These are phyloP conservation scores for Bombus waltoni DNA, from an alignment of 1,140 invertebrate genomes.

Conservation along the genomic window DNA sequence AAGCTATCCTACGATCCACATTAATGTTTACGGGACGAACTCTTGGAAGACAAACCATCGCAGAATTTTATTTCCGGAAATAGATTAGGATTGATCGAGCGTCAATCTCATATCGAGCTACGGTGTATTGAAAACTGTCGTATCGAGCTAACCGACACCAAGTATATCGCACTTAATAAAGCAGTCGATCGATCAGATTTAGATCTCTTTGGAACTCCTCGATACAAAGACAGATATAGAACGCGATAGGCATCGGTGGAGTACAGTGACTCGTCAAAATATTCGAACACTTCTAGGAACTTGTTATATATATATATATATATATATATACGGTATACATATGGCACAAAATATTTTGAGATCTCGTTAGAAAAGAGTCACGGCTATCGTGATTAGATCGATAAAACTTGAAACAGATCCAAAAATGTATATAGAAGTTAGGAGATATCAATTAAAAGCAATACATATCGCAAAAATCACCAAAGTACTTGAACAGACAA, in stretches of 20 bases:
- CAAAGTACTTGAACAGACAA: too few species aligned
- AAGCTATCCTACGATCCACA: neutral
- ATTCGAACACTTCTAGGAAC: too few species aligned
- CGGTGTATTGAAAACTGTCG: neutral
- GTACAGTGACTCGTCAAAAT: too few species aligned
- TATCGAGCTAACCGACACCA: neutral
- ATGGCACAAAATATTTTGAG: too few species aligned
- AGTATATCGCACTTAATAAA: conserved; percentile 26
- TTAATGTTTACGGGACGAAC: neutral
- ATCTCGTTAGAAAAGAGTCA: too few species aligned
- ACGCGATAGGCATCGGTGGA: neutral
- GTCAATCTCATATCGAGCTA: neutral
- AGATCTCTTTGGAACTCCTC: neutral
- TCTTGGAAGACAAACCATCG: neutral
- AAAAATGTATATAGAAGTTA: too few species aligned
- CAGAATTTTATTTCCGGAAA: neutral
- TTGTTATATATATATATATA: too few species aligned
- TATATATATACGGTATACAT: too few species aligned
- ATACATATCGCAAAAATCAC: too few species aligned
- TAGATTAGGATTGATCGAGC: neutral
- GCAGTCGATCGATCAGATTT: conserved; percentile 26
- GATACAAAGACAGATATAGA: neutral
- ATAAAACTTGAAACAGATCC: too few species aligned
- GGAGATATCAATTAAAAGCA: too few species aligned
- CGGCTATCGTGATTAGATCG: too few species aligned